Conservation (phyloP, 2,888 invertebrate genomes). For the Oxytorus armatus region DNA sequence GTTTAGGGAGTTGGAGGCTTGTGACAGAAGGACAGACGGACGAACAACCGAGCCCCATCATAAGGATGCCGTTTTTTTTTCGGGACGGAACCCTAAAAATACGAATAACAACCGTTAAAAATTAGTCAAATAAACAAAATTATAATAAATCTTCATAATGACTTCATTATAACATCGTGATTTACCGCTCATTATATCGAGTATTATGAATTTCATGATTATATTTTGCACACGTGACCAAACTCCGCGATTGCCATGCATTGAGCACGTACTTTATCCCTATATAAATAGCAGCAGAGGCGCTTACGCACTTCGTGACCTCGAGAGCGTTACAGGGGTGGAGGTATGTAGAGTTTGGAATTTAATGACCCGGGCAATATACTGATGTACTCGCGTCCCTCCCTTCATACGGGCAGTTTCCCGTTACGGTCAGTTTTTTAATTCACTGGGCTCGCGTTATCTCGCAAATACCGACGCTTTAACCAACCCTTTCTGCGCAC, state of each 20-base stretch:
- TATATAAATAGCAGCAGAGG: neutral
- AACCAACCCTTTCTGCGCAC: neutral
- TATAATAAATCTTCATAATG: no score
- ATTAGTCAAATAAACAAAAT: no score
- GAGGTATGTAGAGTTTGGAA: slow-evolving; percentile 40
- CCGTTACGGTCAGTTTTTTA: slow-evolving; percentile 37
- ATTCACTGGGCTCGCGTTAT: slow-evolving; percentile 26
- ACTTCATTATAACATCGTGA: no score
- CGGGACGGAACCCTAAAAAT: no score
- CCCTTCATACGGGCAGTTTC: slow-evolving; percentile 17
- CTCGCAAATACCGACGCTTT: slow-evolving; percentile 42
- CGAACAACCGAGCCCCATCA: no score
- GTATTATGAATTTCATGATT: no score
- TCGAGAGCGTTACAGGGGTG: slow-evolving; percentile 27
- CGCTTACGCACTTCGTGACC: slow-evolving; percentile 10
- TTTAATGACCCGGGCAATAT: slow-evolving; percentile 52
- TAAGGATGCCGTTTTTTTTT: no score
- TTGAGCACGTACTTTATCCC: neutral
- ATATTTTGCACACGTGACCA: neutral
- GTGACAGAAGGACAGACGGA: no score
- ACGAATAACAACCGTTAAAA: no score
- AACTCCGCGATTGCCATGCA: slow-evolving; percentile 15
- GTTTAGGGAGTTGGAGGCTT: no score
- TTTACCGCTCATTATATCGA: no score
- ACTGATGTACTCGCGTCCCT: slow-evolving; percentile 27